Evolutionary conservation across 2,113 vertebrate species (phyloP).

Genomic region (Coregonus clupeaformis): DNA sequence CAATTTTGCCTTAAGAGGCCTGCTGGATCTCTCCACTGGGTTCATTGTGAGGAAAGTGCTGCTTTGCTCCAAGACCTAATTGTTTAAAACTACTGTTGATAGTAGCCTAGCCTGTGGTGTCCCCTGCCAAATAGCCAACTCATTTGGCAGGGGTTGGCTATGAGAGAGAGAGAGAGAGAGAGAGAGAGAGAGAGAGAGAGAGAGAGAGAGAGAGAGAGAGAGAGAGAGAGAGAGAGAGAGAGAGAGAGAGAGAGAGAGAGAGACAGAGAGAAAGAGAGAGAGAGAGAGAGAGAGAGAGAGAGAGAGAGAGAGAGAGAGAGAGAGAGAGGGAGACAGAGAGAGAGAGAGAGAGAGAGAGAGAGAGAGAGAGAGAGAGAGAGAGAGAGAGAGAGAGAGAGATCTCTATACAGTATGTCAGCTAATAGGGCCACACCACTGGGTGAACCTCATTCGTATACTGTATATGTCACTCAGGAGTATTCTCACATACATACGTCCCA

Average conservation of each 20-base stretch:
- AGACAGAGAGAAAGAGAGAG: too few species aligned
- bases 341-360: too few species aligned
- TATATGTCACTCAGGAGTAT: slow-evolving; percentile 11
- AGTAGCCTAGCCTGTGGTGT: not conserved
- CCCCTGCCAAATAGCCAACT: not conserved
- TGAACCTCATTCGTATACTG: slow-evolving; percentile 40
- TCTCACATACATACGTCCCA: slow-evolving; percentile 54
- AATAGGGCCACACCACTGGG: not conserved
- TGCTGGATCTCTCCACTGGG: slow-evolving; percentile 29
- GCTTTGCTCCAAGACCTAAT: not conserved
- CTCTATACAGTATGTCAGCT: slow-evolving; percentile 43
- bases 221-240: too few species aligned
- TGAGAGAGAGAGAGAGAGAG: too few species aligned
- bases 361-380: not conserved
- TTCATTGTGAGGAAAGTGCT: not conserved
- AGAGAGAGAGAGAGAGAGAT: not conserved
- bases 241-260: too few species aligned
- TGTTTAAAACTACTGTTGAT: not conserved
- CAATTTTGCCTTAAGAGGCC: slow-evolving; percentile 45
- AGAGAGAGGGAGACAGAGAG: too few species aligned
- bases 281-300: too few species aligned
- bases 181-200: too few species aligned
- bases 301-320: too few species aligned
- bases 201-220: too few species aligned
- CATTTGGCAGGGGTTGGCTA: too few species aligned